These are phyloP conservation scores for Cydia pomonella DNA, from an alignment of 1,140 invertebrate species.

Conservation along the genomic window DNA sequence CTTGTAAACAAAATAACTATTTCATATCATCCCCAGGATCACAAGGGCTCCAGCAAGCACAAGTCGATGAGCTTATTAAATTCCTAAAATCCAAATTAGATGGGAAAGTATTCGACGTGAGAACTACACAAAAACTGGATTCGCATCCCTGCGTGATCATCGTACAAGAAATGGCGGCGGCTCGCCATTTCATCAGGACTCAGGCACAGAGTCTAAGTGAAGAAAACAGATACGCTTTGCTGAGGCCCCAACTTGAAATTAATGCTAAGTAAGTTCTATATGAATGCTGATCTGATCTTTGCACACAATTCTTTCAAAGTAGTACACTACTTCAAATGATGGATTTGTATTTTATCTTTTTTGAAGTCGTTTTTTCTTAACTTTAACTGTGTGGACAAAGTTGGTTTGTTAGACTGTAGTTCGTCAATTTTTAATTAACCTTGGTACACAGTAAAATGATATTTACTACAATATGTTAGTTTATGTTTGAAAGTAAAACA, in stretches of 20 bases:
- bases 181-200: conserved; percentile 95
- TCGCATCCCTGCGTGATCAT: conserved; percentile 96
- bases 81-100: conserved; percentile 90
- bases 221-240: conserved; percentile 91
- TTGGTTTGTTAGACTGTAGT: no score
- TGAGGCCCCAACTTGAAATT: conserved; percentile 96
- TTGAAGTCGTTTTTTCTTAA: no score
- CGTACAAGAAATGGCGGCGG: conserved; percentile 97
- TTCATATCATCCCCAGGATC: conserved; percentile 81
- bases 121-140: conserved; percentile 91
- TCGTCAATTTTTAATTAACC: no score
- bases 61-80: conserved; percentile 88
- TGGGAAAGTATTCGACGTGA: conserved; percentile 90
- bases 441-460: not conserved
- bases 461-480: not conserved
- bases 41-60: conserved; percentile 85
- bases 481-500: not conserved
- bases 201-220: conserved; percentile 92
- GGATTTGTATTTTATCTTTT: no score
- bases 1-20: no score
- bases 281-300: not conserved
- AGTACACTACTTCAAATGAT: no score
- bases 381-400: no score
- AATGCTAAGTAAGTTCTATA: conserved; percentile 88
- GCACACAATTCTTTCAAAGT: no score